phyloP scores from a whole-genome alignment of 2,113 vertebrate species.

The Benitochromis conjunctus region DNA sequence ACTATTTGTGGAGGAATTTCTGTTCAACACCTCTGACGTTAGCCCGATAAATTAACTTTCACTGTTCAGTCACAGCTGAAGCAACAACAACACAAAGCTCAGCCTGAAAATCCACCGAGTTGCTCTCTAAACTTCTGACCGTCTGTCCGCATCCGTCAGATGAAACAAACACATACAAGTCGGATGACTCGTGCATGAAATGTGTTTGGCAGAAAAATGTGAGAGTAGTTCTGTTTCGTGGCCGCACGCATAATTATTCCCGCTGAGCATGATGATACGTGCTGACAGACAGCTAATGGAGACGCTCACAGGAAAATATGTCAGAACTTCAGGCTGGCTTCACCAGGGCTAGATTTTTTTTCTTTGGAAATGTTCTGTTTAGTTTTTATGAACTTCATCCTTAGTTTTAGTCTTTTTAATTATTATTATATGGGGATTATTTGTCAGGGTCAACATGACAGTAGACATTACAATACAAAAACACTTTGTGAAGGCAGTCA shows the following conservation, averaged over 20 bases:
- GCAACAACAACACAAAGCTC: background rate
- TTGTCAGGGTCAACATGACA: fast-evolving
- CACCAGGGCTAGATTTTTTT: background rate
- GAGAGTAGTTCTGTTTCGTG: background rate
- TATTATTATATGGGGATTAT: fast-evolving
- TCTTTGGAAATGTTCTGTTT: background rate
- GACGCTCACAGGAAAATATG: background rate
- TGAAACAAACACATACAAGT: background rate
- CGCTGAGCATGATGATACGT: background rate
- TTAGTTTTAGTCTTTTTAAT: background rate
- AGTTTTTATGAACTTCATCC: background rate
- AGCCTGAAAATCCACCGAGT: background rate
- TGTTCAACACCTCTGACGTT: background rate
- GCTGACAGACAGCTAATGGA: background rate
- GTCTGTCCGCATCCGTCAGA: background rate
- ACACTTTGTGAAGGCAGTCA: background rate
- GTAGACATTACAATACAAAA: background rate
- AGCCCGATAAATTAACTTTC: background rate
- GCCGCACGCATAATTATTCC: background rate
- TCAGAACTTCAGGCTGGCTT: background rate
- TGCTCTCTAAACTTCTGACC: background rate
- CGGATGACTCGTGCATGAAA: background rate
- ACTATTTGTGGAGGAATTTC: background rate
- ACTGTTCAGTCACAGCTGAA: background rate
- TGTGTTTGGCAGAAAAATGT: background rate